A percentile compares a stretch with the other conserved stretches of the same genome.
phyloP scores from a whole-genome alignment of 2,888 invertebrate species.

The Drosophila gaucha region DNA sequence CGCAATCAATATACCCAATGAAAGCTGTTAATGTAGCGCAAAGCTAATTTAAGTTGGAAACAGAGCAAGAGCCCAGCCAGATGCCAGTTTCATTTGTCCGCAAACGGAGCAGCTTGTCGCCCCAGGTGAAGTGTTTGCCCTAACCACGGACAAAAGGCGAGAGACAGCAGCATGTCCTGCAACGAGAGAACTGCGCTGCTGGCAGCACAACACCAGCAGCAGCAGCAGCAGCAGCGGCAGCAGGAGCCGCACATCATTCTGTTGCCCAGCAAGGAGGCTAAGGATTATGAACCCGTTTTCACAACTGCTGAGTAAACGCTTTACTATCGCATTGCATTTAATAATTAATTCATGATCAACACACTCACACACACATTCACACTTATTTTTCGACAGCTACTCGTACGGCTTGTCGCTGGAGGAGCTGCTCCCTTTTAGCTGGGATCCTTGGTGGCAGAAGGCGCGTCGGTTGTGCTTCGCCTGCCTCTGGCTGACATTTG shows the following conservation, averaged over 20 bases:
- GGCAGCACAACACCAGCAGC: constrained; percentile 52
- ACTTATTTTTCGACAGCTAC: constrained; percentile 58
- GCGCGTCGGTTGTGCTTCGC: constrained; percentile 85
- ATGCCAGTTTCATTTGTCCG: constrained; percentile 58
- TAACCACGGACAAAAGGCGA: constrained; percentile 34
- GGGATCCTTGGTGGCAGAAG: constrained; percentile 86
- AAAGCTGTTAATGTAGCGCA: constrained; percentile 35
- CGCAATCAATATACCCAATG: constrained; percentile 12
- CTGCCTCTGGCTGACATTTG: constrained; percentile 86
- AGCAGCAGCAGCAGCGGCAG: constrained; percentile 43
- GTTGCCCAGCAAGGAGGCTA: constrained; percentile 64
- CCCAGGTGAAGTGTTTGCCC: constrained; percentile 57
- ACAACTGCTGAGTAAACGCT: constrained; percentile 78
- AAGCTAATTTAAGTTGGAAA: constrained; percentile 74
- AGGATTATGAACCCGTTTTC: constrained; percentile 74
- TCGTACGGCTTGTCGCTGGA: constrained; percentile 85
- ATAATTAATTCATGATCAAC: constrained; percentile 55
- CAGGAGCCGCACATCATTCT: constrained; percentile 66
- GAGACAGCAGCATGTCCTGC: constrained; percentile 63
- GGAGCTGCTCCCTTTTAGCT: constrained; percentile 85
- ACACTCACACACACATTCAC: constrained; percentile 7
- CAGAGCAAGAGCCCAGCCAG: constrained; percentile 55
- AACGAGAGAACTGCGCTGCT: constrained; percentile 74
- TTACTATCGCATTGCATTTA: constrained; percentile 74
- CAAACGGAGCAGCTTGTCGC: constrained; percentile 24